Conservation (phyloP, 2,888 invertebrate genomes). For the Gymnosoma rotundatum region DNA sequence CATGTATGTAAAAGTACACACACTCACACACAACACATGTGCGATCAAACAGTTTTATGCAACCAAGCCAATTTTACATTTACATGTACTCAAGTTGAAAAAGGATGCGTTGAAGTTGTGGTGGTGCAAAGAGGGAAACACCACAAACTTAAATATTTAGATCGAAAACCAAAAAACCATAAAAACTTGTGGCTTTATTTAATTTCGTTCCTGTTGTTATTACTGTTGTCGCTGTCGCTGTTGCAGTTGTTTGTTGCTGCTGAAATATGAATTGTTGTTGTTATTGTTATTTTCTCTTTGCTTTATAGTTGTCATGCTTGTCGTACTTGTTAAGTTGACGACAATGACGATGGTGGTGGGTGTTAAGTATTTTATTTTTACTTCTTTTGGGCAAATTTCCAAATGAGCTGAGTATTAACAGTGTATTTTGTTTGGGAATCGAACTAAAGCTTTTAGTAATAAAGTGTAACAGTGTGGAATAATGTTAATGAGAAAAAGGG, state of each 20-base stretch:
- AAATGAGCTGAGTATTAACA: constrained; percentile 7
- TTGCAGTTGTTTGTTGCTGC: constrained; percentile 20
- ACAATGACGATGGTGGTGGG: constrained; percentile 65
- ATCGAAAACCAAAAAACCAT: constrained; percentile 53
- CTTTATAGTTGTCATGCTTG: constrained; percentile 66
- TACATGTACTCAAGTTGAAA: background rate
- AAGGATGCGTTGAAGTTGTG: constrained; percentile 43
- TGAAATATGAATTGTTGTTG: background rate
- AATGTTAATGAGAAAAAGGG: background rate
- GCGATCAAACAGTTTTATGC: background rate
- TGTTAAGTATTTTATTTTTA: constrained; percentile 61
- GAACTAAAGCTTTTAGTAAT: constrained; percentile 29
- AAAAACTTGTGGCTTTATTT: constrained; percentile 65
- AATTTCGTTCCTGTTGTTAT: constrained; percentile 25
- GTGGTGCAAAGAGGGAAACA: background rate
- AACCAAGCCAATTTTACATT: background rate
- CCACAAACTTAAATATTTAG: constrained; percentile 51
- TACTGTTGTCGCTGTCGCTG: constrained; percentile 34
- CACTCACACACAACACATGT: background rate
- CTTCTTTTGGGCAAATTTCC: constrained; percentile 23
- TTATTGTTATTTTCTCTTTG: background rate
- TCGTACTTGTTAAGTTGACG: constrained; percentile 68
- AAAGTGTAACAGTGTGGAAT: constrained; percentile 23
- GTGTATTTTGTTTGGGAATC: constrained; percentile 17
- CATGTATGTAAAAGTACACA: constrained; percentile 4